Percentiles rank a stretch among this genome's conserved stretches.
These are phyloP conservation scores for Sphyrna mokarran DNA, from an alignment of 2,113 vertebrate species.

Conservation along the genomic window DNA sequence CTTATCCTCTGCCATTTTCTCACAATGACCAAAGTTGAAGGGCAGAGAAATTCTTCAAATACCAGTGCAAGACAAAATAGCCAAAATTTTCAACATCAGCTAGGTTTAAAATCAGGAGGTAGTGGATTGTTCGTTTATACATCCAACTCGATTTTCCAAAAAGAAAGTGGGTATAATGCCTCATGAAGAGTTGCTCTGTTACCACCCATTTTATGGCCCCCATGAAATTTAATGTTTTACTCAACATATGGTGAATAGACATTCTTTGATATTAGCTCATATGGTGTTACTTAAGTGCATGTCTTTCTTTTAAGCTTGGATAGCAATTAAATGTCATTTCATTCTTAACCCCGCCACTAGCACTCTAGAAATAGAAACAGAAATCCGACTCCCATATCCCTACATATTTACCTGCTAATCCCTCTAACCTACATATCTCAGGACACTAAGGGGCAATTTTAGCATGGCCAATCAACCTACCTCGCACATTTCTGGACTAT, in stretches of 20 bases:
- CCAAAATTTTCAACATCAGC: background rate
- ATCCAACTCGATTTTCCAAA: background rate
- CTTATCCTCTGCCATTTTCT: background rate
- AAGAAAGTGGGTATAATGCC: background rate
- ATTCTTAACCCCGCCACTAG: too few species aligned
- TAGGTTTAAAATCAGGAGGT: background rate
- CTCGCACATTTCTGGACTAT: too few species aligned
- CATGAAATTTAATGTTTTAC: background rate
- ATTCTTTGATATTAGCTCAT: background rate
- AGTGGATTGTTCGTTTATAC: background rate
- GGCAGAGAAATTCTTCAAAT: background rate
- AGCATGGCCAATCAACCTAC: too few species aligned
- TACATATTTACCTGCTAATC: too few species aligned
- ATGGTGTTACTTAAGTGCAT: too few species aligned
- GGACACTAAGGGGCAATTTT: too few species aligned
- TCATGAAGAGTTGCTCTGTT: background rate
- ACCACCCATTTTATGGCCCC: background rate
- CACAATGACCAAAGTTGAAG: background rate
- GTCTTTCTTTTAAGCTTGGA: too few species aligned
- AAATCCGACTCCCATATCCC: too few species aligned
- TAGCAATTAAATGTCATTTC: too few species aligned
- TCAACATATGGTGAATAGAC: background rate
- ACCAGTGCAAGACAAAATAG: background rate
- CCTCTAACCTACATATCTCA: too few species aligned
- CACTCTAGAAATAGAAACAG: too few species aligned